Percentiles rank a stretch among this genome's conserved stretches.
Evolutionary conservation across 2,888 invertebrate genomes (phyloP).

Genomic region (Emmelina monodactyla): DNA sequence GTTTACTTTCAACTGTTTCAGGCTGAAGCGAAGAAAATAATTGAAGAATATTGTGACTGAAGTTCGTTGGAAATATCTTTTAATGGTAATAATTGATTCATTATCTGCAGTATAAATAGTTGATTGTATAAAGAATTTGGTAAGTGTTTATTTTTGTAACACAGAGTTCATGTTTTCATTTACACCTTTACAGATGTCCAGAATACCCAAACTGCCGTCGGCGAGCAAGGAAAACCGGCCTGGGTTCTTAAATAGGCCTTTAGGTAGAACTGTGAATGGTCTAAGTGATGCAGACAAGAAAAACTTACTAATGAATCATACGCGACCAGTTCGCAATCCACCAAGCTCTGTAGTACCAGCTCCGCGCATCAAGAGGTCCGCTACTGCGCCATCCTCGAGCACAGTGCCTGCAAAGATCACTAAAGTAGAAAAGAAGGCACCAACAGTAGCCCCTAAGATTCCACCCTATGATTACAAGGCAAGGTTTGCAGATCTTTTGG

Average conservation of each 20-base stretch:
- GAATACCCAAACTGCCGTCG: slow-evolving; percentile 47
- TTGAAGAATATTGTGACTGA: too few relatives aligned
- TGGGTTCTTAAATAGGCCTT: slow-evolving; percentile 25
- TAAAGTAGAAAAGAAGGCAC: slow-evolving; percentile 43
- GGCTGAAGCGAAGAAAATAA: too few relatives aligned
- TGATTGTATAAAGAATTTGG: not conserved
- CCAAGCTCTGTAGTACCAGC: slow-evolving; percentile 9
- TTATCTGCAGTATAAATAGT: slow-evolving; percentile 1
- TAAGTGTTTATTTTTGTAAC: not conserved
- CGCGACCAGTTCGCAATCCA: slow-evolving; percentile 32
- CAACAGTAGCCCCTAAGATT: slow-evolving; percentile 59
- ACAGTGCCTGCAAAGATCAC: slow-evolving; percentile 34
- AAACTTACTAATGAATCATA: slow-evolving; percentile 43
- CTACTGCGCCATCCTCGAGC: slow-evolving; percentile 12
- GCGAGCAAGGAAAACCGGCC: slow-evolving; percentile 46
- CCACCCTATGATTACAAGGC: slow-evolving; percentile 73
- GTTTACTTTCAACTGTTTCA: too few relatives aligned
- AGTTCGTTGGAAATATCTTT: too few relatives aligned
- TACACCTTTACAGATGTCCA: slow-evolving; percentile 44
- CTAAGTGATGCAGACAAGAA: slow-evolving; percentile 52
- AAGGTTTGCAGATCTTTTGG: slow-evolving; percentile 66
- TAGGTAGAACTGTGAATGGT: slow-evolving; percentile 32
- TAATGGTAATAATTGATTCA: too few relatives aligned
- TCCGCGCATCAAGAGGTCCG: not conserved
- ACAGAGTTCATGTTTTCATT: too few relatives aligned